phyloP scores from a whole-genome alignment of 2,888 invertebrate species.

The Patella caerulea region DNA sequence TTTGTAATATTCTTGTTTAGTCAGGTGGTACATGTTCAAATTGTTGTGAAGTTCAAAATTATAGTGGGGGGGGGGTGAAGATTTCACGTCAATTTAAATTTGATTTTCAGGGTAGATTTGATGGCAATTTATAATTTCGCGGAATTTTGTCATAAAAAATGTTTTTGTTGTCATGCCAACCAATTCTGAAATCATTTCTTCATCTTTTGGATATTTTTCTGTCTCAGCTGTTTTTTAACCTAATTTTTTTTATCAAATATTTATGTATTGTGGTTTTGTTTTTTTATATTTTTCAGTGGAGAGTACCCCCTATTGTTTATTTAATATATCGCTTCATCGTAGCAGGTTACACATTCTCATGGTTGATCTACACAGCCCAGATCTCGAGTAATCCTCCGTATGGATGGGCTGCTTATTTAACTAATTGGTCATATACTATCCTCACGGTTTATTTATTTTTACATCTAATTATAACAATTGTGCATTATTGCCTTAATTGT shows the following conservation, averaged over 20 bases:
- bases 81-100: too few species aligned
- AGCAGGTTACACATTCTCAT: background rate
- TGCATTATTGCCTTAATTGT: background rate
- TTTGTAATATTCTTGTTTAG: too few species aligned
- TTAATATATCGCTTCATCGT: background rate
- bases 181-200: background rate
- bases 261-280: too few species aligned
- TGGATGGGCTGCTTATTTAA: conserved; percentile 34
- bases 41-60: too few species aligned
- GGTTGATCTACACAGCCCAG: background rate
- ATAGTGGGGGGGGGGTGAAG: too few species aligned
- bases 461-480: conserved; percentile 30
- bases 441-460: conserved; percentile 31
- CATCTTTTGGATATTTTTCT: too few species aligned
- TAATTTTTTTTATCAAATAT: too few species aligned
- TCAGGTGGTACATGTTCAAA: too few species aligned
- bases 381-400: background rate
- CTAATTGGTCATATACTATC: conserved; percentile 38
- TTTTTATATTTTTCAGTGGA: background rate
- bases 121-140: too few species aligned
- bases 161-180: background rate
- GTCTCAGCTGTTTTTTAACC: too few species aligned
- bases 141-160: too few species aligned
- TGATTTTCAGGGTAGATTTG: too few species aligned
- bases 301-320: background rate